Percentiles rank a stretch among this genome's conserved stretches.
phyloP scores from a whole-genome alignment of 2,888 invertebrate genomes.

The Philaethria dido region DNA sequence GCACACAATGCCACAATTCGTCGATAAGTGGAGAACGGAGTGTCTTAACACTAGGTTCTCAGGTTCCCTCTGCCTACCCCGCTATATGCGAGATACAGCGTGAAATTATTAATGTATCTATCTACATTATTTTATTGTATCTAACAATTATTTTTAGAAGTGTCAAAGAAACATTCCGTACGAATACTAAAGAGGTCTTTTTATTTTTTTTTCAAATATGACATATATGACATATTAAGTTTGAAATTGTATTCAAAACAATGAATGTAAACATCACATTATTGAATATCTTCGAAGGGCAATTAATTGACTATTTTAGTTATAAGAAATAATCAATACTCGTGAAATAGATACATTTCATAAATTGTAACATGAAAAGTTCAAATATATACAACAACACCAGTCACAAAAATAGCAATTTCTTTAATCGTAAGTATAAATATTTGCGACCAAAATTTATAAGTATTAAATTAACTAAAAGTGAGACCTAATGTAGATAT shows the following conservation, averaged over 20 bases:
- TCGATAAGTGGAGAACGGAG: no score
- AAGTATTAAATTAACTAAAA: no score
- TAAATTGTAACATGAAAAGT: constrained; percentile 17
- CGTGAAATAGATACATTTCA: background rate
- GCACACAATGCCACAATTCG: no score
- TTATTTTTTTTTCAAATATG: background rate
- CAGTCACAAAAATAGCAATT: constrained; percentile 11
- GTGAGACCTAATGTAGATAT: no score
- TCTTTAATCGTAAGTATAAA: constrained; percentile 38
- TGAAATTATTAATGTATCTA: no score
- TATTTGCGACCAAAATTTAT: no score
- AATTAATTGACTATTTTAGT: background rate
- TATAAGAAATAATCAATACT: background rate
- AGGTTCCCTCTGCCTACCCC: no score
- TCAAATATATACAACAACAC: constrained; percentile 30
- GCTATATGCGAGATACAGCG: no score
- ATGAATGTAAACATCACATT: background rate
- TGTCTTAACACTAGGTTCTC: no score
- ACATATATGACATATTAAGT: background rate
- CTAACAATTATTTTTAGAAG: no score
- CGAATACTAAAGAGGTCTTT: background rate
- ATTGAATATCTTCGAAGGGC: background rate
- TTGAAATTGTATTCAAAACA: background rate
- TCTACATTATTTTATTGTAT: no score
- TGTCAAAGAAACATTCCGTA: no score